These are phyloP conservation scores for Symphodus melops DNA, from an alignment of 2,113 vertebrate species.

Conservation along the genomic window DNA sequence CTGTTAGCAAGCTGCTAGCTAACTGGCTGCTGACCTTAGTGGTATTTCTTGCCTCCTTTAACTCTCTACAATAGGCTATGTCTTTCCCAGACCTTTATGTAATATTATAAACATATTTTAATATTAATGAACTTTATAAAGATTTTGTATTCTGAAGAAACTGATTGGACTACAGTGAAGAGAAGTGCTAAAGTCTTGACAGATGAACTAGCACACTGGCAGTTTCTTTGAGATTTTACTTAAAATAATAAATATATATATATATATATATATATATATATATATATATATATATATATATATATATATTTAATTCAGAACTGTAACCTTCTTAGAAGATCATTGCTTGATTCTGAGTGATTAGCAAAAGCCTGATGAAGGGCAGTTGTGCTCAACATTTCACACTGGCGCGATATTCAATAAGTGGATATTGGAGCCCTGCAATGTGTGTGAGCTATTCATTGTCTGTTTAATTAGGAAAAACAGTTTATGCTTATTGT, in stretches of 20 bases:
- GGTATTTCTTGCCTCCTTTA: no score
- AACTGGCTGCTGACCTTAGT: no score
- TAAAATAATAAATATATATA: not conserved
- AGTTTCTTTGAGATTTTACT: not conserved
- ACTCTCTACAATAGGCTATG: no score
- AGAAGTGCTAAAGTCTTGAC: no score
- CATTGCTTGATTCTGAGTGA: conserved; percentile 13
- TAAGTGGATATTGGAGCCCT: not conserved
- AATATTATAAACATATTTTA: no score
- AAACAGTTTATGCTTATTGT: not conserved
- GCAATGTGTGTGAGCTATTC: not conserved
- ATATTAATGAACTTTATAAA: not conserved
- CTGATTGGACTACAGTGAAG: no score
- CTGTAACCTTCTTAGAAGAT: not conserved
- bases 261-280: no score
- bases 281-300: no score
- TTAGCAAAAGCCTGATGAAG: conserved; percentile 8
- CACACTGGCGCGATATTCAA: not conserved
- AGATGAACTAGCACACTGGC: not conserved
- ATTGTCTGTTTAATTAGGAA: not conserved
- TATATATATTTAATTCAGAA: no score
- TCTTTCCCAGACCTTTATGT: no score
- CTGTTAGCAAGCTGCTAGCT: no score
- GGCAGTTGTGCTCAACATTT: not conserved
- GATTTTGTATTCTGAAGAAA: not conserved